Conservation (phyloP, 2,888 invertebrate genomes). For the Trachelus stipa region DNA sequence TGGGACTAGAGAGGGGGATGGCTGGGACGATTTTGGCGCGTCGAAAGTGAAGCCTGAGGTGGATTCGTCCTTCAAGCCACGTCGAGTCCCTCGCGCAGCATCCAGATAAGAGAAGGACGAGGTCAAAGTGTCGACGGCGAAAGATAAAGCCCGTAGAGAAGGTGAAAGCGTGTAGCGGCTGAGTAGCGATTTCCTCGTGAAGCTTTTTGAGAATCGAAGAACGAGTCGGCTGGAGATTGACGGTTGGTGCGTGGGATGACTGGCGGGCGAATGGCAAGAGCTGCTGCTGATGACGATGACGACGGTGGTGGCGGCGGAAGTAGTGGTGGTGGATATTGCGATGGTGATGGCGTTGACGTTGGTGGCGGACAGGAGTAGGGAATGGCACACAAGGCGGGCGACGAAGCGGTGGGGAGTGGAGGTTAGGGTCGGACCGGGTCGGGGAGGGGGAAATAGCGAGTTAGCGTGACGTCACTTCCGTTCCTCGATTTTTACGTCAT, state of each 20-base stretch:
- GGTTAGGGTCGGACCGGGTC: constrained; percentile 27
- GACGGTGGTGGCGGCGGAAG: background rate
- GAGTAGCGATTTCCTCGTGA: background rate
- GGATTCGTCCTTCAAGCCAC: constrained; percentile 40
- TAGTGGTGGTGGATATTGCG: background rate
- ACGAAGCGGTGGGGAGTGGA: constrained; percentile 41
- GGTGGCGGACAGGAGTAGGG: constrained; percentile 10
- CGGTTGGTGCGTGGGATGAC: background rate
- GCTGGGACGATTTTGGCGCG: constrained; percentile 14
- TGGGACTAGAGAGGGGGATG: background rate
- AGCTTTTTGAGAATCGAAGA: background rate
- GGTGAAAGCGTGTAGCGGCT: background rate
- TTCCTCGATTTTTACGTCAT: constrained; percentile 63
- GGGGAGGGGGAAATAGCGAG: constrained; percentile 48
- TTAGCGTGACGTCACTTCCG: constrained; percentile 65
- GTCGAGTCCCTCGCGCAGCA: constrained; percentile 32
- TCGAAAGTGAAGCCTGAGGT: constrained; percentile 30
- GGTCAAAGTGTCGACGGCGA: background rate
- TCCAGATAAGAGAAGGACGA: constrained; percentile 27
- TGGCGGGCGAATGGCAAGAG: background rate
- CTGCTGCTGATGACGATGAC: background rate
- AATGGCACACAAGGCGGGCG: constrained; percentile 33
- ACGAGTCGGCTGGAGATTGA: background rate
- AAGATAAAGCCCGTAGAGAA: background rate
- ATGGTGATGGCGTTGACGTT: background rate